phyloP scores from a whole-genome alignment of 2,888 invertebrate genomes.

The Camptogramma bilineatum region DNA sequence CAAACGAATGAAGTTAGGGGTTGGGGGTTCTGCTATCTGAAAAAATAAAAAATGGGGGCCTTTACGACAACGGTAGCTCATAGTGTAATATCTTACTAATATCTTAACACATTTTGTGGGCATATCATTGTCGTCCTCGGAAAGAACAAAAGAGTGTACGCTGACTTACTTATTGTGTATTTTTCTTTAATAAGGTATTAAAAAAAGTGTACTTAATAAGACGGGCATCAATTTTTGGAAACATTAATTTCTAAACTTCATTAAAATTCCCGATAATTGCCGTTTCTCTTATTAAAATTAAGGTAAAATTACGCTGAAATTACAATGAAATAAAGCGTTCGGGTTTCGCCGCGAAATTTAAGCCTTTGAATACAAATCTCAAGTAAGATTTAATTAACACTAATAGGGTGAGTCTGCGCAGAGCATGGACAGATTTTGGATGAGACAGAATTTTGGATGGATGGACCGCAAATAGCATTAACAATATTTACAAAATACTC shows the following conservation, averaged over 20 bases:
- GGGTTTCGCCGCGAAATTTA: conserved; percentile 46
- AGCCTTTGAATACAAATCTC: conserved; percentile 58
- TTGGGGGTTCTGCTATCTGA: conserved; percentile 26
- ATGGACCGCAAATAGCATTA: no score
- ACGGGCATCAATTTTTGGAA: not conserved
- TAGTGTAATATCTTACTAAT: no score
- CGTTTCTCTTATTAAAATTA: conserved; percentile 38
- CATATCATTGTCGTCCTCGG: no score
- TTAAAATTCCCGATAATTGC: conserved; percentile 29
- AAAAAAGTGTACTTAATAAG: conserved; percentile 2
- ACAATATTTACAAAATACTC: no score
- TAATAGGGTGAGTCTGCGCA: conserved; percentile 63
- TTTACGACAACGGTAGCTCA: not conserved
- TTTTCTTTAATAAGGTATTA: no score
- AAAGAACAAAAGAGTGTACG: no score
- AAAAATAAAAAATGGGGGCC: conserved; percentile 25
- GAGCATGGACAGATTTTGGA: conserved; percentile 2
- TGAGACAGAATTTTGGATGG: no score
- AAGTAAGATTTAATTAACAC: conserved; percentile 73
- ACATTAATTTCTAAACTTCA: conserved; percentile 12
- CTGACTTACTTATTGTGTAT: no score
- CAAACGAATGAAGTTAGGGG: conserved; percentile 47
- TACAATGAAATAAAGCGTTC: conserved; percentile 47
- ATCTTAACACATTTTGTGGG: no score
- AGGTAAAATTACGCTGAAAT: conserved; percentile 37